These are phyloP conservation scores for Puntigrus tetrazona DNA, from an alignment of 2,113 vertebrate species.

Conservation along the genomic window DNA sequence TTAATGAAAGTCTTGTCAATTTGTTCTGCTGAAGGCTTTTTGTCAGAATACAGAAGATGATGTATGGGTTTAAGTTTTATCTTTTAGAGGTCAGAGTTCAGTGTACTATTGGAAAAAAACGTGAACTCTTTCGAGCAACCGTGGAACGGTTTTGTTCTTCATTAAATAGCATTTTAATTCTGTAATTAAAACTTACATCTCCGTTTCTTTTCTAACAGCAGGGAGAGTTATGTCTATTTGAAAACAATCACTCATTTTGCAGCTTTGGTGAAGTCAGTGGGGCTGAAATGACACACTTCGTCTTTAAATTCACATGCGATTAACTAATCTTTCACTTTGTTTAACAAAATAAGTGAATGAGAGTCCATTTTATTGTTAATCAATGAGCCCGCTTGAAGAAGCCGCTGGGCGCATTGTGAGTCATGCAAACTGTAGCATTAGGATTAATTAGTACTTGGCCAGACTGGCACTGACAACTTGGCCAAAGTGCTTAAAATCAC, in stretches of 20 bases:
- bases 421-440: neutral
- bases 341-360: constrained; percentile 13
- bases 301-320: neutral
- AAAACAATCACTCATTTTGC: neutral
- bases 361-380: neutral
- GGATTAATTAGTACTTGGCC: constrained; percentile 14
- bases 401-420: neutral
- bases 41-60: neutral
- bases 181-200: neutral
- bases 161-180: neutral
- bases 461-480: constrained; percentile 26
- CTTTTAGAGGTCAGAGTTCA: neutral
- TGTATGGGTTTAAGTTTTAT: neutral
- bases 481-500: neutral
- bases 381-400: neutral
- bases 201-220: neutral
- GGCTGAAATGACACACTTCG: neutral
- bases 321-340: neutral
- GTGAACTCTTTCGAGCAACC: neutral
- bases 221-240: neutral
- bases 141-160: neutral
- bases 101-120: neutral
- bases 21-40: neutral
- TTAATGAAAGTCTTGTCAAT: neutral
- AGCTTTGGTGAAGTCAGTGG: neutral